Evolutionary conservation across 2,888 invertebrate species (phyloP).

Genomic region (Acrobasis repandana): DNA sequence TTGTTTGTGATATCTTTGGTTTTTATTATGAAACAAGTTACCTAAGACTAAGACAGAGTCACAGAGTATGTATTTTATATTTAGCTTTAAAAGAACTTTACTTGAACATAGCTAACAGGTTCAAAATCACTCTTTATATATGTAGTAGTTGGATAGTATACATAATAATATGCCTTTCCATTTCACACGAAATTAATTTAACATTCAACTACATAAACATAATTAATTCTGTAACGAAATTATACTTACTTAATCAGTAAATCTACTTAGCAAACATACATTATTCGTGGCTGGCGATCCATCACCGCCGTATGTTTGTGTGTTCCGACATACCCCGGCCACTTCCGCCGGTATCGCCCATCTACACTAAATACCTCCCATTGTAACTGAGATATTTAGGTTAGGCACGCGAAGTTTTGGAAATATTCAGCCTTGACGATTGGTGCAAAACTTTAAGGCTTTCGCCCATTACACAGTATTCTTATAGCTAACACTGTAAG

Average conservation of each 20-base stretch:
- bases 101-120: too few species aligned
- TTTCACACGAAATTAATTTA: not conserved
- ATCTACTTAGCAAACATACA: slow-evolving; percentile 12
- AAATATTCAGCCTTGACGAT: not conserved
- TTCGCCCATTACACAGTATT: too few species aligned
- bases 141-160: too few species aligned
- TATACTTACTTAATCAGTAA: slow-evolving; percentile 11
- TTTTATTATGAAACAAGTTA: too few species aligned
- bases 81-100: too few species aligned
- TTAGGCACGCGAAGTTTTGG: slow-evolving; percentile 5
- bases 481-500: too few species aligned
- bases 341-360: slow-evolving; percentile 51
- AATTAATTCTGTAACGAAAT: not conserved
- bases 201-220: slow-evolving; percentile 8
- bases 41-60: too few species aligned
- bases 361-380: slow-evolving; percentile 22
- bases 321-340: slow-evolving; percentile 49
- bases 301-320: slow-evolving; percentile 65
- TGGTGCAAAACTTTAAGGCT: not conserved
- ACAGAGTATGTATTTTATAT: too few species aligned
- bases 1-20: too few species aligned
- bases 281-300: slow-evolving; percentile 47
- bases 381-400: slow-evolving; percentile 20
- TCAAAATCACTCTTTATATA: too few species aligned
- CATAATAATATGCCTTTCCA: not conserved